Conservation (phyloP, 2,888 invertebrate species). For the Nesidiocoris tenuis region DNA sequence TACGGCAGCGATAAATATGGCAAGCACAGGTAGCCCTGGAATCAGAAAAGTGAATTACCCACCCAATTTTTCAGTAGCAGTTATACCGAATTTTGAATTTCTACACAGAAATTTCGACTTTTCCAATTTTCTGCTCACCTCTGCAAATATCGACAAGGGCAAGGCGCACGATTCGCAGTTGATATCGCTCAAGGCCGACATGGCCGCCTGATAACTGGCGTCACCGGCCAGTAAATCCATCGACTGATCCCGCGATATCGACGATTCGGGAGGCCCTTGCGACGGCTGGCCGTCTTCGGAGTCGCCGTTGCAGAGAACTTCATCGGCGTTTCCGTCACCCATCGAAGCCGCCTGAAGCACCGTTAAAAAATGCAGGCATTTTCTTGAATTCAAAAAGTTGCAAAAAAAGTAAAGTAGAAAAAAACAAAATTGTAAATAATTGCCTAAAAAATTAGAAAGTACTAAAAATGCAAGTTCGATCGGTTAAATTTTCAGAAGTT, state of each 20-base stretch:
- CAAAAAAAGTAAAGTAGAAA: too few species aligned
- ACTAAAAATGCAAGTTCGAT: too few species aligned
- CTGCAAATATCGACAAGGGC: conserved; percentile 67
- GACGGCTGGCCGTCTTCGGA: too few species aligned
- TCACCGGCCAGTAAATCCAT: conserved; percentile 62
- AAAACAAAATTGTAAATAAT: too few species aligned
- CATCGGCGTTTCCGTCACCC: neutral
- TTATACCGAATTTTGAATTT: neutral
- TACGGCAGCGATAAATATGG: conserved; percentile 95
- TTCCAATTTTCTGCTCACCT: conserved; percentile 47
- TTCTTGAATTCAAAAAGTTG: too few species aligned
- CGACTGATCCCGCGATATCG: conserved; percentile 65
- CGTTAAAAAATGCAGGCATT: too few species aligned
- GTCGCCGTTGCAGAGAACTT: neutral
- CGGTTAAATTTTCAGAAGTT: too few species aligned
- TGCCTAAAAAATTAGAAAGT: too few species aligned
- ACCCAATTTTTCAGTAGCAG: too few species aligned
- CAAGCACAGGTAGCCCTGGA: conserved; percentile 83
- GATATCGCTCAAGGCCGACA: conserved; percentile 65
- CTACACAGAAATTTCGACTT: neutral
- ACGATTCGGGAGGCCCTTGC: neutral
- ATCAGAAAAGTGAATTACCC: conserved; percentile 49
- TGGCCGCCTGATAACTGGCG: conserved; percentile 60
- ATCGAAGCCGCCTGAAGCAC: neutral
- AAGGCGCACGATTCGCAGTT: conserved; percentile 78